These are phyloP conservation scores for Dasyornis broadbenti DNA, from an alignment of 2,113 vertebrate species.

Conservation along the genomic window DNA sequence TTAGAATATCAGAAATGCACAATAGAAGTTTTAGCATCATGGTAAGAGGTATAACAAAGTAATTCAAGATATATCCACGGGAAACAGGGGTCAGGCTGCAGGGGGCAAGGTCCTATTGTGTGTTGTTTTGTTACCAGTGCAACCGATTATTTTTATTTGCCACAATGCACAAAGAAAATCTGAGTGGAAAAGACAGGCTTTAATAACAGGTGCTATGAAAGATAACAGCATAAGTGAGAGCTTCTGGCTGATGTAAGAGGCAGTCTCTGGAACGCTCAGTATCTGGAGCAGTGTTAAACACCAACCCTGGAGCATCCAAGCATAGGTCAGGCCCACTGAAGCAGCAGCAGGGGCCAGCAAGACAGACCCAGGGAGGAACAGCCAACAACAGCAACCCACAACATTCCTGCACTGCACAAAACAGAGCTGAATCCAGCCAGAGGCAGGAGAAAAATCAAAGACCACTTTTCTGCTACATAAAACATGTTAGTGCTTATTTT, in stretches of 20 bases:
- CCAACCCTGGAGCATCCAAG: not conserved
- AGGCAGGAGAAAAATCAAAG: not conserved
- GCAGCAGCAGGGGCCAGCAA: not conserved
- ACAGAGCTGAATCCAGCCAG: not conserved
- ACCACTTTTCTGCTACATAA: slow-evolving; percentile 23
- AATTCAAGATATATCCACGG: not conserved
- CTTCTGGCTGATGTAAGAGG: not conserved
- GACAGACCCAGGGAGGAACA: not conserved
- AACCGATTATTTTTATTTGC: not conserved
- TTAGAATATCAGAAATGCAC: not conserved
- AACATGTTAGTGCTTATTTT: slow-evolving; percentile 1
- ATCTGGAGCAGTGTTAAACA: not conserved
- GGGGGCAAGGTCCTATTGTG: not conserved
- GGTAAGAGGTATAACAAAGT: not conserved
- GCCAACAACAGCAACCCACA: not conserved
- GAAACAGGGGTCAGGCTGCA: not conserved
- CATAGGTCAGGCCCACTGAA: not conserved
- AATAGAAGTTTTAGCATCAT: fast-evolving
- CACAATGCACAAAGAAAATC: slow-evolving; percentile 1
- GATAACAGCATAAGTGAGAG: not conserved
- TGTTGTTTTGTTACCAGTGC: not conserved
- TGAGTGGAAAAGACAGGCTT: slow-evolving; percentile 27
- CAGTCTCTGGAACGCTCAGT: not conserved
- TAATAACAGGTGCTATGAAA: slow-evolving; percentile 24
- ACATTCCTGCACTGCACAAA: not conserved